A percentile compares a stretch with the other conserved stretches of the same genome.
Conservation (phyloP, 1,140 invertebrate genomes). For the Drosophila subobscura region DNA sequence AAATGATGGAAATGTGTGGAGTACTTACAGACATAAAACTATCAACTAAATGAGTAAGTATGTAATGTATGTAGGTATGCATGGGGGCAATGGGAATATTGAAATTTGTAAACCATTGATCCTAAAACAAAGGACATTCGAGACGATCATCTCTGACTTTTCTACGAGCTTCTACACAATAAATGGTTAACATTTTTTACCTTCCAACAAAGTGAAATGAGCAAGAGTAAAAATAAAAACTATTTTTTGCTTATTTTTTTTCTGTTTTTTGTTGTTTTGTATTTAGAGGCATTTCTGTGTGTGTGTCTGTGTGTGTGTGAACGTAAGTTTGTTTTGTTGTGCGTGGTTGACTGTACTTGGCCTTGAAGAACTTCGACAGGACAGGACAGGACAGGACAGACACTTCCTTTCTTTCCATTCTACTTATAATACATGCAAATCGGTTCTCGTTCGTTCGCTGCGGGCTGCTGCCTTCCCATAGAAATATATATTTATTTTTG, state of each 20-base stretch:
- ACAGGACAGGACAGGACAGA: too few species aligned
- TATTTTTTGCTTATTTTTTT: conserved; percentile 8
- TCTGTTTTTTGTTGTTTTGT: conserved; percentile 7
- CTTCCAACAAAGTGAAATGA: conserved; percentile 23
- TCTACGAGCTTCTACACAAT: conserved; percentile 37
- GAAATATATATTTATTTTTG: conserved; percentile 58
- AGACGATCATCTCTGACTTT: conserved; percentile 27
- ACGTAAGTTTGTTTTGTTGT: conserved; percentile 12
- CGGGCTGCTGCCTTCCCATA: conserved; percentile 43
- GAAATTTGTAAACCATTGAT: background rate
- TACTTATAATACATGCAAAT: conserved; percentile 57
- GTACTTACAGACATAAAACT: too few species aligned
- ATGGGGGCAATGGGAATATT: too few species aligned
- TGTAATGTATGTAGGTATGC: too few species aligned
- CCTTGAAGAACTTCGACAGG: conserved; percentile 6
- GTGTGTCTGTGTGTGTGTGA: conserved; percentile 37
- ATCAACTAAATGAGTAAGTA: too few species aligned
- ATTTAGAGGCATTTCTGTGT: conserved; percentile 42
- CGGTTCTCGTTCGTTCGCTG: conserved; percentile 22
- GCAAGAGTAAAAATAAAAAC: too few species aligned
- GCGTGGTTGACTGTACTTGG: conserved; percentile 41
- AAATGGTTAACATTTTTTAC: conserved; percentile 52
- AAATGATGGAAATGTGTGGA: conserved; percentile 1
- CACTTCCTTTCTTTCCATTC: too few species aligned
- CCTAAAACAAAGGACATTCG: conserved; percentile 1